Evolutionary conservation across 35 echinoderm and acorn worm genomes (phyloP).

Genomic region (Hemicentrotus pulcherrimus): DNA sequence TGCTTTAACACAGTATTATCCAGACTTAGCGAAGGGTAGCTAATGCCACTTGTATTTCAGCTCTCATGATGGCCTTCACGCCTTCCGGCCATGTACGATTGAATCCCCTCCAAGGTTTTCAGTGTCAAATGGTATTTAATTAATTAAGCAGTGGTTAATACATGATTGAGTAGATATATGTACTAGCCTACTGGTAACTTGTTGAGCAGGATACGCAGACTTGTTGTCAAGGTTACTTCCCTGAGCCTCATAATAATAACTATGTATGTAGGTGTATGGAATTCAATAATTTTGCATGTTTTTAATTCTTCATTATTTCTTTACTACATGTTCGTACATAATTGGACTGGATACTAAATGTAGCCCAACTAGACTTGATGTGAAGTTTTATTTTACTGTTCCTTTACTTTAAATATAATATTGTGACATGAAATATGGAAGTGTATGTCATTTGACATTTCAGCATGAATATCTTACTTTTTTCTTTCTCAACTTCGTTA

Average conservation of each 20-base stretch:
- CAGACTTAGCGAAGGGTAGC: not conserved
- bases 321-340: too few species aligned
- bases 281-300: too few species aligned
- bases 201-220: not conserved
- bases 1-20: not conserved
- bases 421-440: too few species aligned
- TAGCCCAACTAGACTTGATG: too few species aligned
- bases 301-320: too few species aligned
- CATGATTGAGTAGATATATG: not conserved
- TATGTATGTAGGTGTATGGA: not conserved
- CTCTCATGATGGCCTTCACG: not conserved
- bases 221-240: not conserved
- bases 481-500: too few species aligned
- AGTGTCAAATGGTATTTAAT: constrained; percentile 2
- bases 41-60: not conserved
- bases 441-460: too few species aligned
- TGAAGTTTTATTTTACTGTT: too few species aligned
- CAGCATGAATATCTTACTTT: too few species aligned
- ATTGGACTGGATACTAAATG: too few species aligned
- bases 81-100: not conserved
- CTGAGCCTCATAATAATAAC: not conserved
- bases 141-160: not conserved
- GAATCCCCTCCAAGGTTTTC: not conserved
- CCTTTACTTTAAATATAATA: too few species aligned
- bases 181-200: not conserved